Conservation (phyloP, 1,140 invertebrate species). For the Eueides isabella region DNA sequence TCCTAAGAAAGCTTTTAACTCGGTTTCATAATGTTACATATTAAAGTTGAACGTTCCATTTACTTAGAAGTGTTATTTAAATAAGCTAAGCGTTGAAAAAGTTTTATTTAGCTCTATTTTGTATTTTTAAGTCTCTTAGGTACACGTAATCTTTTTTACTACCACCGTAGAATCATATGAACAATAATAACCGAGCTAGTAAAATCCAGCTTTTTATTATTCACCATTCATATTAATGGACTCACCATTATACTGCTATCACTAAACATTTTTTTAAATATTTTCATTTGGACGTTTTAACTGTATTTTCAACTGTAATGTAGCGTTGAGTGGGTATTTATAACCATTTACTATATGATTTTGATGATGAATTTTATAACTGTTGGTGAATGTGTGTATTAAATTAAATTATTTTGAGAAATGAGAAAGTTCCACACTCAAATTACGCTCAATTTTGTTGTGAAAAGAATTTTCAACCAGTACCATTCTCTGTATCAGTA, state of each 20-base stretch:
- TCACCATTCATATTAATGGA: too few relatives aligned
- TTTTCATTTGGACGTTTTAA: not conserved
- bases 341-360: not conserved
- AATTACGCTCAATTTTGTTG: too few relatives aligned
- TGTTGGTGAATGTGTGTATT: too few relatives aligned
- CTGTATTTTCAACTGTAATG: not conserved
- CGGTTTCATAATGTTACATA: slow-evolving; percentile 22
- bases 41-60: slow-evolving; percentile 28
- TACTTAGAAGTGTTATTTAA: slow-evolving; percentile 14
- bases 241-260: not conserved
- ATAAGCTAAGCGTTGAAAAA: slow-evolving; percentile 6
- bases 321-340: not conserved
- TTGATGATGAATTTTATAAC: too few relatives aligned
- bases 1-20: slow-evolving; percentile 32
- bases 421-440: too few relatives aligned
- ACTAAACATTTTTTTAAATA: not conserved
- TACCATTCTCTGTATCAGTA: too few relatives aligned
- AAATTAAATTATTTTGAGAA: not conserved
- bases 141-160: not conserved
- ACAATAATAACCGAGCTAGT: not conserved
- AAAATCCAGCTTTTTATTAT: not conserved
- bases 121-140: not conserved
- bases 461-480: too few relatives aligned
- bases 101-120: not conserved
- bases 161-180: not conserved